Conservation (phyloP, 1,140 invertebrate genomes). For the Maconellicoccus hirsutus region DNA sequence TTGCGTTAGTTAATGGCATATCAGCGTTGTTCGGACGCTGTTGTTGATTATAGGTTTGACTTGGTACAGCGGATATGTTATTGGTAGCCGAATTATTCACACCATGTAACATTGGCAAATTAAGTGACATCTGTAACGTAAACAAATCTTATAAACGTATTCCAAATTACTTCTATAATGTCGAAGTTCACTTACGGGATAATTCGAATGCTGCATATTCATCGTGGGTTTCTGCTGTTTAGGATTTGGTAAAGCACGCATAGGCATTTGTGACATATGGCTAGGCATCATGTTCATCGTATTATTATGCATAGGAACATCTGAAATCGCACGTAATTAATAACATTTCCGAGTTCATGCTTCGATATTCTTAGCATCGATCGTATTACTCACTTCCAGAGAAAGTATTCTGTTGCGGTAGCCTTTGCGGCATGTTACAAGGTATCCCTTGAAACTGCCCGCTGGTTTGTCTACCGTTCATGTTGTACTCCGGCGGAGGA, state of each 20-base stretch:
- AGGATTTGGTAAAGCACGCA: neutral
- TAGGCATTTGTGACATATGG: neutral
- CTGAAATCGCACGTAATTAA: neutral
- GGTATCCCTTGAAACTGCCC: neutral
- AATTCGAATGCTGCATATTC: constrained; percentile 19
- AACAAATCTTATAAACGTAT: too few relatives aligned
- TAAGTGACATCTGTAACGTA: neutral
- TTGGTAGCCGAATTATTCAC: neutral
- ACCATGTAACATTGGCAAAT: neutral
- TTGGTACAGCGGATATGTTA: neutral
- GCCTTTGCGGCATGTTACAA: constrained; percentile 14
- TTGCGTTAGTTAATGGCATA: neutral
- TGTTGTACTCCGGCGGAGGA: constrained; percentile 1
- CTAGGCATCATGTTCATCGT: constrained; percentile 9
- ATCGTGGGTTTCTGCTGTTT: constrained; percentile 8
- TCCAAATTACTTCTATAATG: too few relatives aligned
- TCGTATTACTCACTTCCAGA: neutral
- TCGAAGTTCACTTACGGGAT: neutral
- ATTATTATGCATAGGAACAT: constrained; percentile 12
- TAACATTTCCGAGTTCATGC: neutral
- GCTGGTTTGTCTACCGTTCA: neutral
- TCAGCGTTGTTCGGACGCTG: neutral
- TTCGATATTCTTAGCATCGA: too few relatives aligned
- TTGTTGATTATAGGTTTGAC: neutral
- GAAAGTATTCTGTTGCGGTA: neutral